phyloP scores from a whole-genome alignment of 1,140 invertebrate genomes.

The Homarus americanus region DNA sequence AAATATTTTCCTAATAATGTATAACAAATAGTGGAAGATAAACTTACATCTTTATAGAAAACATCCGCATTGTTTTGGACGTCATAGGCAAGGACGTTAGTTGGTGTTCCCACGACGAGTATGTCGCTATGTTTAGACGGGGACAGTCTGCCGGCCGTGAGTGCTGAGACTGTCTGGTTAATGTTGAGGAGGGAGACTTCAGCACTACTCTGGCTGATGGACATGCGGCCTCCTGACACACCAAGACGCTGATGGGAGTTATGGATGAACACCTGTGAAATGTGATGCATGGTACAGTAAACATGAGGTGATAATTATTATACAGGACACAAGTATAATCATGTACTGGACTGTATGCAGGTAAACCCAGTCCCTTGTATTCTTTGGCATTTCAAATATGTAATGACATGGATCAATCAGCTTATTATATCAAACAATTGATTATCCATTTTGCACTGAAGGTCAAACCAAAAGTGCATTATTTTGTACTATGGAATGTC shows the following conservation, averaged over 20 bases:
- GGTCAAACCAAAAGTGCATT: no score
- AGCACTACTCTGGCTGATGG: constrained; percentile 81
- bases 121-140: constrained; percentile 84
- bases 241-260: constrained; percentile 83
- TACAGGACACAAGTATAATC: no score
- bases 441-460: no score
- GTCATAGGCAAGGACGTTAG: constrained; percentile 93
- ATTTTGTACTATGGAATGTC: no score
- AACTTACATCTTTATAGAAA: constrained; percentile 91
- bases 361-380: no score
- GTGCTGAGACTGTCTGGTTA: constrained; percentile 87
- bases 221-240: constrained; percentile 81
- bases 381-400: no score
- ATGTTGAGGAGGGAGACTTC: constrained; percentile 89
- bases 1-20: constrained; percentile 5
- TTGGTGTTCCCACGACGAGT: constrained; percentile 89
- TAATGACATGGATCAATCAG: no score
- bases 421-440: no score
- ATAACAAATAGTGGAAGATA: not conserved
- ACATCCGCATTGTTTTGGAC: constrained; percentile 94
- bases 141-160: constrained; percentile 84
- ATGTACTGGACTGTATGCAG: no score
- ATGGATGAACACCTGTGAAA: constrained; percentile 88
- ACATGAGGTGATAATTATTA: not conserved
- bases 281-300: no score